Evolutionary conservation across 2,888 invertebrate genomes (phyloP), one percentile per base, ranked within the genome.

Genomic region (Dione vanillae): DNA sequence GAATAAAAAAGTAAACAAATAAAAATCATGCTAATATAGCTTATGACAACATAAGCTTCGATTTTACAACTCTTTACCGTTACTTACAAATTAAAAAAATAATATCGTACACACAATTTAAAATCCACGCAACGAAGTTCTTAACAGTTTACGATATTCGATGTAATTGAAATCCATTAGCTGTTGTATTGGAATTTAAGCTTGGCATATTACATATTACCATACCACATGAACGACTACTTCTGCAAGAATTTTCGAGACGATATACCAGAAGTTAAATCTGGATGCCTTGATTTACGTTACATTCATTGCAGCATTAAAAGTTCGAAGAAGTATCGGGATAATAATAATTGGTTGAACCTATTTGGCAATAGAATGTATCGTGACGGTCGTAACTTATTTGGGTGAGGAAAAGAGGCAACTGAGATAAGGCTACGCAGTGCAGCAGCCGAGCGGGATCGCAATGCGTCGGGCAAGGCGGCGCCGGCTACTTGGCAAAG

Each of bases 401-500:
- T 83, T 84, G 78, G 80, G 82, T 81, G 81, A 85, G 81, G 85
- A 86, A 84, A 73, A 67, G 74, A 78, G 52, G 43, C 61, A 62
- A 45, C 40, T 43, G 59, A 82, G 86, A 86, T 85, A 87, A 88
- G 86, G 84, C 82, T 85, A 86, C 91, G 91, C 91, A 92, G 84
- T 92, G 92, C 92, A 92, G 85, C 87, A 88, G 78, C 56, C 56
- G 56, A 16, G 70, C 73, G 72, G 80, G 85, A 84, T 89, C 88
- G 87, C 88, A 88, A 81, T 90, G 91, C 90, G 91, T 88, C 90
- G 88, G 89, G 77, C 89, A 85, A 83, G 84, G 80, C 80, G 92
- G 93, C 93, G 93, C 92, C 93, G 86, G 86, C 84, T 81, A 87
- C 87, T 92, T 93, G 93, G 93, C 93, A 92, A 80, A 78, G 83